Evolutionary conservation across 53 echinoderm and acorn worm genomes (phyloP), one percentile per base, ranked within the genome.

Genomic region (Henricia sp.): DNA sequence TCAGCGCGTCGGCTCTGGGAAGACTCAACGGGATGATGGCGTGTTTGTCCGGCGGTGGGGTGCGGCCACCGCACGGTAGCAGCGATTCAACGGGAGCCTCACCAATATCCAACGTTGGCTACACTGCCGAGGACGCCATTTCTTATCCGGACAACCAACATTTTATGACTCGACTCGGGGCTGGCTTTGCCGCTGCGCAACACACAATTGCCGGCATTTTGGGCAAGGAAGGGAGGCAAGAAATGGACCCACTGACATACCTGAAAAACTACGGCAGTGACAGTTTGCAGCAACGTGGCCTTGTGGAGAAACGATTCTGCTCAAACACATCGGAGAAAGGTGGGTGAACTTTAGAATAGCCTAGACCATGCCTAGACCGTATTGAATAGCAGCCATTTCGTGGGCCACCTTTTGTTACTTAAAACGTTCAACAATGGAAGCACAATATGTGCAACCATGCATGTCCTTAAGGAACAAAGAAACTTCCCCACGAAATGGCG

Each of bases 171-270:
- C 43, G 64, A 21, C 64, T n/a, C n/a, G n/a, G n/a, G n/a, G n/a
- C n/a, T n/a, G n/a, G n/a, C n/a, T 60, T 73, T 39, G 32, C 62
- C 27, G 62, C 58, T 11, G 29, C 60, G 3, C 72, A 83, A 34
- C 71, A 89, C 84, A 83, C 83, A 1, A 89, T 89, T 52, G 89
- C 67, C 35, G 89, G 89, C 5, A 89, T 89, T 41, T 46, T 89
- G 41, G 89, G 89, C 6, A 88, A 88, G 59, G 72, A 65, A 29
- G 42, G 29, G 25, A 62, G 82, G 29, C 83, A 72, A 52, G 82
- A 88, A 26, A 41, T 40, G 9, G 28, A 28, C 40, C 62, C 27
- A 12, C 34, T 39, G 80, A 10, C 80, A 46, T 34, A 46, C 48
- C 8, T 8, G 48, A 46, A 8, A 8, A 46, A 46, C 48, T n/a